phyloP scores from a whole-genome alignment of 2,797 vertebrate species.

The Ctenochaetus hawaiiensis region DNA sequence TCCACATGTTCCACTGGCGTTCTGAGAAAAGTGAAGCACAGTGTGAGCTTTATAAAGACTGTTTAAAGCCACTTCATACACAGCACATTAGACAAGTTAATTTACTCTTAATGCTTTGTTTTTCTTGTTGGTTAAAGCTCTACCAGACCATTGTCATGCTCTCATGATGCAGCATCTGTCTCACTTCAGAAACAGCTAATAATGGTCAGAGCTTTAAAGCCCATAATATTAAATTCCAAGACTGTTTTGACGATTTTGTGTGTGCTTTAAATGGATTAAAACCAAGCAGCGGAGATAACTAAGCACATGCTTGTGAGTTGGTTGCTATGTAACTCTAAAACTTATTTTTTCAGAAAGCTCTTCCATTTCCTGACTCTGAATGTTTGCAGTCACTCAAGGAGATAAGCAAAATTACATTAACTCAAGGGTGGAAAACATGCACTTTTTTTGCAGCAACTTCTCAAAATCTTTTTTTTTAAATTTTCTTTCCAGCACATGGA shows the following conservation, averaged over 20 bases:
- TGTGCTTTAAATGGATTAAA: background rate
- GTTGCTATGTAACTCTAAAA: constrained; percentile 1
- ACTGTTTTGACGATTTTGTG: background rate
- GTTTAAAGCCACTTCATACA: background rate
- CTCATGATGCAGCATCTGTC: too few relatives aligned
- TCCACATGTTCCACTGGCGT: constrained; percentile 99
- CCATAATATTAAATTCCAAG: background rate
- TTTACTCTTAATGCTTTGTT: too few relatives aligned
- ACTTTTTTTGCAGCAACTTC: background rate
- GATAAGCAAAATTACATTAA: background rate
- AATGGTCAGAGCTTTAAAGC: background rate
- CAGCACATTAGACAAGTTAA: too few relatives aligned
- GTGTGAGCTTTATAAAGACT: background rate
- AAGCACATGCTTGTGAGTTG: background rate
- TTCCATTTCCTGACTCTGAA: background rate
- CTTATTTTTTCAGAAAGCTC: background rate
- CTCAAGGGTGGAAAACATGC: background rate
- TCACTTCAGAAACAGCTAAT: too few relatives aligned
- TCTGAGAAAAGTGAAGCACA: constrained; percentile 79
- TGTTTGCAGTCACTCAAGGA: background rate
- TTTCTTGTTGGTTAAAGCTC: too few relatives aligned
- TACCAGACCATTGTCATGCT: too few relatives aligned
- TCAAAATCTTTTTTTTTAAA: background rate
- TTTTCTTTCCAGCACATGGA: background rate
- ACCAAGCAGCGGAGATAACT: background rate